These are phyloP conservation scores for Barnardius zonarius DNA, from an alignment of 2,113 vertebrate genomes.

Conservation along the genomic window DNA sequence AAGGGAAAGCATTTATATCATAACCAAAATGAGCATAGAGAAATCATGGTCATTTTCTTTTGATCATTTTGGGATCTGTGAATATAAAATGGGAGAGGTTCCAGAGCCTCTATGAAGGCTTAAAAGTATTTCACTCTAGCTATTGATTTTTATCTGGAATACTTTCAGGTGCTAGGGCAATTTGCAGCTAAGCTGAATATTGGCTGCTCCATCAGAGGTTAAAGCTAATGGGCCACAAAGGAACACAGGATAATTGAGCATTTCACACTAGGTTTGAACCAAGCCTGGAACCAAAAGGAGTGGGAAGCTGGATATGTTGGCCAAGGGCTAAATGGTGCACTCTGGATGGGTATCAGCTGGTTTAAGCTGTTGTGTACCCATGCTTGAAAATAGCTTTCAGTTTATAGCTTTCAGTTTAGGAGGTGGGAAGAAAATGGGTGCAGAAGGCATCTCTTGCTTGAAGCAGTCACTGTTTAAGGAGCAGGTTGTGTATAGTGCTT, in stretches of 20 bases:
- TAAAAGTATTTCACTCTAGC: not conserved
- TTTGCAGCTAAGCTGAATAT: not conserved
- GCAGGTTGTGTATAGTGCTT: not conserved
- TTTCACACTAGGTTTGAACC: not conserved
- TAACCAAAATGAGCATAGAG: not conserved
- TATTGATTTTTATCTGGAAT: not conserved
- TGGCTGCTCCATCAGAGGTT: not conserved
- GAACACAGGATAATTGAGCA: not conserved
- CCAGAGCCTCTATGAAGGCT: not conserved
- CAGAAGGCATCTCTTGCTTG: not conserved
- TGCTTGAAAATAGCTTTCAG: not conserved
- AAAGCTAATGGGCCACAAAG: not conserved
- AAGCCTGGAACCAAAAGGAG: not conserved
- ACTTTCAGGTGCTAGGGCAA: not conserved
- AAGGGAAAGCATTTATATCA: not conserved
- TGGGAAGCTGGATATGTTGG: not conserved
- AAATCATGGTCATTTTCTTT: not conserved
- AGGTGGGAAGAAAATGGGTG: not conserved
- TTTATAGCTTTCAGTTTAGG: not conserved
- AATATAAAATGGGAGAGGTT: not conserved
- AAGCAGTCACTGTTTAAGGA: not conserved
- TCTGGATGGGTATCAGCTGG: fast-evolving
- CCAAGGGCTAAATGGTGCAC: not conserved
- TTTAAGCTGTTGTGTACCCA: not conserved
- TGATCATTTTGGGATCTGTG: not conserved